A percentile compares a stretch with the other conserved stretches of the same genome.
Conservation (phyloP, 2,113 vertebrate genomes). For the Climacteris rufus region DNA sequence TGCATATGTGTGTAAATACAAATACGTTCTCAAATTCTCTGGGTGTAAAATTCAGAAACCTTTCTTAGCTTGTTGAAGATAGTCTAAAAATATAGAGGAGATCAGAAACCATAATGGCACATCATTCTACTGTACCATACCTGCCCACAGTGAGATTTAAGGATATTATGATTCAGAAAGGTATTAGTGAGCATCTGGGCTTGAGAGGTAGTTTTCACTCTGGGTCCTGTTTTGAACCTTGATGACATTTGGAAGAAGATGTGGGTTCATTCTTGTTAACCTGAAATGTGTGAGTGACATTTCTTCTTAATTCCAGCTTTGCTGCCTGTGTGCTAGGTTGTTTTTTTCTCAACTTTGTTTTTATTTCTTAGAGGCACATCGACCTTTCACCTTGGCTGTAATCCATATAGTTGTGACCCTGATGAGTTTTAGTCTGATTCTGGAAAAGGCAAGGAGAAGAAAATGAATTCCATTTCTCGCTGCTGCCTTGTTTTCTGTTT, state of each 20-base stretch:
- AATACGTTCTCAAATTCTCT: neutral
- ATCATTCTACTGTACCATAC: neutral
- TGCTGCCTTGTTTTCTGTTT: neutral
- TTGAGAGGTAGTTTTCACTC: neutral
- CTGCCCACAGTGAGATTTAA: neutral
- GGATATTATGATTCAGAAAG: neutral
- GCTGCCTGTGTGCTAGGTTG: neutral
- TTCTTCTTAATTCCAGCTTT: conserved; percentile 2
- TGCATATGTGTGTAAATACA: neutral
- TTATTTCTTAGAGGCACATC: conserved; percentile 50
- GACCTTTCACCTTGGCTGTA: conserved; percentile 48
- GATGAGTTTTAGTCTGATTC: conserved; percentile 41
- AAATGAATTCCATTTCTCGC: conserved; percentile 41
- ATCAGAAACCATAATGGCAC: neutral
- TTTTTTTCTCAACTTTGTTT: conserved; percentile 4
- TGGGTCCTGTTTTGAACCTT: neutral
- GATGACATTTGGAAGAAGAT: conserved; percentile 27
- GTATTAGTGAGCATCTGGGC: neutral
- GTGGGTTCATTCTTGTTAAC: conserved; percentile 27
- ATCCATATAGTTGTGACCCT: conserved; percentile 53
- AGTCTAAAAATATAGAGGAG: neutral
- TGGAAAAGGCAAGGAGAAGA: conserved; percentile 35
- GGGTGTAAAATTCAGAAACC: neutral
- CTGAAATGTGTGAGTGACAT: neutral
- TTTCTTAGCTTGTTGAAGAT: neutral